Evolutionary conservation across 2,113 vertebrate species (phyloP), one percentile per base, ranked within the genome.

Genomic region (Paramormyrops kingsleyae): DNA sequence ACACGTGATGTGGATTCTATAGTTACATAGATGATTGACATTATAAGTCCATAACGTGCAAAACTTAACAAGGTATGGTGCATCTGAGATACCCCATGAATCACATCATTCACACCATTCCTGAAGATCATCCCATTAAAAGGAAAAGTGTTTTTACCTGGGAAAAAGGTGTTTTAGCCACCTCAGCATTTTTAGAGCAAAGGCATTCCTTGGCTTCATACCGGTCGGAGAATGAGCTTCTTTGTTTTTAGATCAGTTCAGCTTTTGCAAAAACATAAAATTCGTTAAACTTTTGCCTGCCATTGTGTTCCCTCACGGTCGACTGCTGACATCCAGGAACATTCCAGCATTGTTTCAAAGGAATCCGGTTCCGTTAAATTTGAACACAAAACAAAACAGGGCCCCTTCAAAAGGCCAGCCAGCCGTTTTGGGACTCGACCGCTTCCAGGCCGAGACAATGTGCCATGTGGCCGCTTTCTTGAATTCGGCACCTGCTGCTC

Each of bases 401-500:
- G 35, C 74, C 35, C 31, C 53, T 56, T 80, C 12, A 74, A 88
- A 88, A 74, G 89, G 31, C 53, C 31, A 39, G 44, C 7, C 50
- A 24, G 19, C 80, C 35, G 35, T 50, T 90, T 35, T 44, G 56
- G 59, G 90, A 88, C 83, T 83, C 35, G 44, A 70, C 87, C 31
- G 56, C 50, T 90, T 90, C 87, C 87, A 74, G 53, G 87, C 52
- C 46, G 4, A 46, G 13, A 49, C 42, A 88, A 35, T 49, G 80
- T 27, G 27, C 47, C 46, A 44, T 53, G 77, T 83, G 44, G 83
- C 59, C 53, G 46, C 50, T 85, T 50, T 59, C 59, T 53, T 77
- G 77, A 56, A 88, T 88, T 88, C 42, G 52, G 89, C 90, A 92
- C 89, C 91, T 92, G 92, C 89, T 89, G 87, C 35, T 92, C 89